Conservation (phyloP, 1,140 invertebrate species). For the Elymnias hypermnestra region DNA sequence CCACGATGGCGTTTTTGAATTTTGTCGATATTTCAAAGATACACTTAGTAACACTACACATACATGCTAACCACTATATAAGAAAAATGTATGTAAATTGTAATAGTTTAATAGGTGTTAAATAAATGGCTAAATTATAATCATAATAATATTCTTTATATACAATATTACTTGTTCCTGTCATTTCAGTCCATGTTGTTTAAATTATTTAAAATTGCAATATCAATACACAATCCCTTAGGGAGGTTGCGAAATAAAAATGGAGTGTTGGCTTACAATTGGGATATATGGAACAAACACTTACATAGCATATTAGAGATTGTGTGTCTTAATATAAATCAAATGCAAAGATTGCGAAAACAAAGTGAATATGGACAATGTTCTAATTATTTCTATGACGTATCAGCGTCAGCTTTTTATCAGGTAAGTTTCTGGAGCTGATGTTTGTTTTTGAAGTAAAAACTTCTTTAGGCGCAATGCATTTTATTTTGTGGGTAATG, state of each 20-base stretch:
- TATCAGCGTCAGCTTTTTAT: slow-evolving; percentile 46
- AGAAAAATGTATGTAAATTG: too few species aligned
- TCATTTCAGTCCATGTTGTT: slow-evolving; percentile 44
- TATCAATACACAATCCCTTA: slow-evolving; percentile 44
- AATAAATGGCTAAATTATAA: too few species aligned
- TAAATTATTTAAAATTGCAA: slow-evolving; percentile 33
- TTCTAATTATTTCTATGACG: slow-evolving; percentile 33
- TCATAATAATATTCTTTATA: too few species aligned
- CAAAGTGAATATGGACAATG: slow-evolving; percentile 22
- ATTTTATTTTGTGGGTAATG: too few species aligned
- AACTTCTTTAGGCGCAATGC: too few species aligned
- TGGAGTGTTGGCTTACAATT: slow-evolving; percentile 38
- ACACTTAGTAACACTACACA: too few species aligned
- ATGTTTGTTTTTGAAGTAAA: too few species aligned
- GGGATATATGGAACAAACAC: slow-evolving; percentile 49
- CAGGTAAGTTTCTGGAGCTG: too few species aligned
- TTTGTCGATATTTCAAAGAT: too few species aligned
- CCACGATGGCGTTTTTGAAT: too few species aligned
- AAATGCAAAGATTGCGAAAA: slow-evolving; percentile 38
- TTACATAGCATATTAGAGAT: slow-evolving; percentile 52
- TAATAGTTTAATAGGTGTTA: not conserved
- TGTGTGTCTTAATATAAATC: slow-evolving; percentile 42
- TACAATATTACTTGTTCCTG: too few species aligned
- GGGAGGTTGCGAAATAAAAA: slow-evolving; percentile 33
- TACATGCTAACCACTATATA: too few species aligned